phyloP scores from a whole-genome alignment of 2,113 vertebrate species.

The Labeo catla region DNA sequence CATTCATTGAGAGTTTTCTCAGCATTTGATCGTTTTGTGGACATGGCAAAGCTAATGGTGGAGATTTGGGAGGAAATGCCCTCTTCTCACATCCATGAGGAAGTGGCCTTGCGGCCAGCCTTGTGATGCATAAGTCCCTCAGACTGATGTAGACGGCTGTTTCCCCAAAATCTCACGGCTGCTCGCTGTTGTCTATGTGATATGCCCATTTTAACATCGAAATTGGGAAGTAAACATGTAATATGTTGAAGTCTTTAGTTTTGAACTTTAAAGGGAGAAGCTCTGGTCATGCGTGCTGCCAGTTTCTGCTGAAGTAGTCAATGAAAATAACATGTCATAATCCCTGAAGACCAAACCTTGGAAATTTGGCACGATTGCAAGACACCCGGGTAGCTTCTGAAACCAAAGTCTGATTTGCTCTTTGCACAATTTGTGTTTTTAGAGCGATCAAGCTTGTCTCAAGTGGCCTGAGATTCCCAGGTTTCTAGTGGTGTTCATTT shows the following conservation, averaged over 20 bases:
- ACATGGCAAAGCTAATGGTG: background rate
- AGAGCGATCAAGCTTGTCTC: background rate
- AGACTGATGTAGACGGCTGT: constrained; percentile 14
- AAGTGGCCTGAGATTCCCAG: background rate
- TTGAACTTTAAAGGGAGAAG: constrained; percentile 37
- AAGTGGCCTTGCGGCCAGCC: constrained; percentile 36
- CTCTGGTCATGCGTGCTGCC: background rate
- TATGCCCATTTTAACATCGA: constrained; percentile 10
- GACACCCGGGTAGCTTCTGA: background rate
- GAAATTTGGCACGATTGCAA: background rate
- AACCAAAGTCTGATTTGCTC: background rate
- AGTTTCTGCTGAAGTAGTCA: constrained; percentile 37
- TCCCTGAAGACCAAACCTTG: background rate
- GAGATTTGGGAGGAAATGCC: constrained; percentile 34
- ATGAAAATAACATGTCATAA: background rate
- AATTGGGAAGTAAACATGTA: constrained; percentile 22
- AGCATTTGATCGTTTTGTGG: background rate
- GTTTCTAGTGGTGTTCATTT: constrained; percentile 3
- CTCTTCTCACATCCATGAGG: constrained; percentile 44
- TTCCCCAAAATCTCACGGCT: constrained; percentile 27
- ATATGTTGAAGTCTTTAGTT: constrained; percentile 44
- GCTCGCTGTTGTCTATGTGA: background rate
- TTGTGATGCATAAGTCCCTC: constrained; percentile 30
- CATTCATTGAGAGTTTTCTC: background rate
- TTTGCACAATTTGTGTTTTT: background rate